Conservation (phyloP, 2,888 invertebrate species). For the Nymphalis c-album region DNA sequence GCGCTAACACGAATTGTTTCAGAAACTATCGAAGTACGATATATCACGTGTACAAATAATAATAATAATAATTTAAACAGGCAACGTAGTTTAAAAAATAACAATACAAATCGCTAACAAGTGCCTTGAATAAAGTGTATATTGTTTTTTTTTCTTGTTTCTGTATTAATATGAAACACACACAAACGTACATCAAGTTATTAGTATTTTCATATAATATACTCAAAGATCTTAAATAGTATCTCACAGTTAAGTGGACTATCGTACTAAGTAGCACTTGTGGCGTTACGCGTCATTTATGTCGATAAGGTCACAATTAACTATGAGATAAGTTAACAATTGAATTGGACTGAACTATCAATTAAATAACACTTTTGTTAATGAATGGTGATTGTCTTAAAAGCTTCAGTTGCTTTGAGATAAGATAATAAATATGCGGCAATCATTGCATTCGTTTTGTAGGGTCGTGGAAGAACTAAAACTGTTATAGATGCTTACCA, state of each 20-base stretch:
- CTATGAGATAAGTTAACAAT: conserved; percentile 53
- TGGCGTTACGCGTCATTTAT: conserved; percentile 15
- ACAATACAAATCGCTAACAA: too few species aligned
- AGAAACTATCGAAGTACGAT: too few species aligned
- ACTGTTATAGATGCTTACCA: too few species aligned
- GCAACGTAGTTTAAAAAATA: too few species aligned
- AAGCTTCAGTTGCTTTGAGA: conserved; percentile 51
- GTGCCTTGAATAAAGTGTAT: too few species aligned
- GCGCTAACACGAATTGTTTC: too few species aligned
- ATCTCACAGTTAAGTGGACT: background rate
- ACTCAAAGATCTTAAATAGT: background rate
- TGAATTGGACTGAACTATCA: conserved; percentile 68
- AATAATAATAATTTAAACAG: too few species aligned
- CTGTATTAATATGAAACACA: too few species aligned
- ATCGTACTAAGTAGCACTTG: conserved; percentile 7
- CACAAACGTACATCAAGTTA: too few species aligned
- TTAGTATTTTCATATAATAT: background rate
- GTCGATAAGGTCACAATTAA: conserved; percentile 34
- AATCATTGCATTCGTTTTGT: conserved; percentile 13
- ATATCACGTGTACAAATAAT: too few species aligned
- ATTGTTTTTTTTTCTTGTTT: too few species aligned
- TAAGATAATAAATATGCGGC: conserved; percentile 35
- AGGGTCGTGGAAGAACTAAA: background rate
- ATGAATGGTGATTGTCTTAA: conserved; percentile 70
- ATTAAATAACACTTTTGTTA: conserved; percentile 72